Base-by-base conservation (phyloP, 2,113 vertebrate genomes). In the Romanogobio albipinnatus region DNA sequence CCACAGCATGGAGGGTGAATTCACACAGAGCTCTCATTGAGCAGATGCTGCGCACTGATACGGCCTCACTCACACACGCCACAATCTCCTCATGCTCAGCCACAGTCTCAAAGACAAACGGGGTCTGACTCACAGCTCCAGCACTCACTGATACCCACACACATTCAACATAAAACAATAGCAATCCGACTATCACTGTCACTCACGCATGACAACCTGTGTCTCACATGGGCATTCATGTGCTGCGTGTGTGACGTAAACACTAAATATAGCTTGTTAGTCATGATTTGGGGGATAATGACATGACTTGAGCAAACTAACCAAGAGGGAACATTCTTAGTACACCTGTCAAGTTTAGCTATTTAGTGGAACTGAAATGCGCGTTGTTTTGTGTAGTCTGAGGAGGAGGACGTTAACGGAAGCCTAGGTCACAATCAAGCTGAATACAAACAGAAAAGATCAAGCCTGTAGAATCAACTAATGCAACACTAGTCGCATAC, bases 21-120 rank as follows among this genome's bases (percentile, higher is more conserved):
- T 78, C 83, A 81, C 83, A 84, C 61, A 64, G 64, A 43, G 61
- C 83, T 56, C 62, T 84, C 75, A 81, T 53, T 81, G 43, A 68
- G 79, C 79, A 68, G 79, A 81, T 80, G 58, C 77, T 64, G 58
- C 47, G 77, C 14, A 24, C 36, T 14, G 77, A 80, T 80, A 80
- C 39, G 4, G 24, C 26, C 78, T 33, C 61, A 22, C 78, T 36
- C 78, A 43, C 61, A 43, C 61, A 51, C 39, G 4, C n/a, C 68
- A 70, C 66, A 70, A 36, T n/a, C 29, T 58, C 68, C 66, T 51
- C 66, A 61, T 58, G 71, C 33, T 22, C 51, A 83, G 47, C 59
- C n/a, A 4, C 68, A 58, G 49, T 58, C 64, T 61, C 82, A 64
- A 47, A 64, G 22, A 62, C 82, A 62, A 71, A 75, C 56, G 19